Conservation (phyloP, 2,888 invertebrate genomes). For the Invenusta paracnida region DNA sequence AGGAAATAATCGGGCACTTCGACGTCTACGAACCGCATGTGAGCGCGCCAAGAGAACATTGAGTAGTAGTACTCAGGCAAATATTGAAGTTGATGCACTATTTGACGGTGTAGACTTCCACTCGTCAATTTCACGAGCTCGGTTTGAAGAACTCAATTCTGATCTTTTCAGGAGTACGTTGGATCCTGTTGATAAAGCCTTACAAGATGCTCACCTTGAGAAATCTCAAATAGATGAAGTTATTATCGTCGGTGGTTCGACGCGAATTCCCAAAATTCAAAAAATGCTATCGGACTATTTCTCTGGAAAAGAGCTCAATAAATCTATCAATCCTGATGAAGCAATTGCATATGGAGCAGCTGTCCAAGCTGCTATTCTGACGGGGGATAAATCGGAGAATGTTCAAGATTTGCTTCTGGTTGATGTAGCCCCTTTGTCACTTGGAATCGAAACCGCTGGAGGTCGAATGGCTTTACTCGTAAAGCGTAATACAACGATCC, state of each 20-base stretch:
- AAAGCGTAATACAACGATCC: slow-evolving; percentile 92
- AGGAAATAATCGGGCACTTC: slow-evolving; percentile 50
- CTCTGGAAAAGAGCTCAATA: slow-evolving; percentile 81
- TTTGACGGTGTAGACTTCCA: slow-evolving; percentile 55
- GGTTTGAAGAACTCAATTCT: slow-evolving; percentile 69
- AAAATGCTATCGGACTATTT: slow-evolving; percentile 72
- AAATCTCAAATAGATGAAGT: slow-evolving; percentile 68
- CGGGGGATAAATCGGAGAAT: slow-evolving; percentile 60
- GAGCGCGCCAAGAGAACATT: slow-evolving; percentile 64
- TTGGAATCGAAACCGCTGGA: slow-evolving; percentile 82
- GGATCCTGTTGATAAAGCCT: slow-evolving; percentile 91
- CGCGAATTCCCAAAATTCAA: slow-evolving; percentile 73
- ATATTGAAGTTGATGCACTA: slow-evolving; percentile 54
- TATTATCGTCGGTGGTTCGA: slow-evolving; percentile 72
- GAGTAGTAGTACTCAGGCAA: slow-evolving; percentile 65
- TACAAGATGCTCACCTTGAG: slow-evolving; percentile 92
- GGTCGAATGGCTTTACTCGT: slow-evolving; percentile 92
- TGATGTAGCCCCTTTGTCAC: slow-evolving; percentile 67
- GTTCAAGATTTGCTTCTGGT: slow-evolving; percentile 60
- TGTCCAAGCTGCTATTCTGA: slow-evolving; percentile 79
- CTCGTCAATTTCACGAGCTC: slow-evolving; percentile 52
- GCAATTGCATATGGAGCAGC: slow-evolving; percentile 64
- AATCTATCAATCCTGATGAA: slow-evolving; percentile 70
- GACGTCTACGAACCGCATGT: slow-evolving; percentile 53
- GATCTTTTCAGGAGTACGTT: slow-evolving; percentile 91